Conservation (phyloP, 30 jellyfish, hydroid and myxozoan species). For the Chrysaora quinquecirrha region DNA sequence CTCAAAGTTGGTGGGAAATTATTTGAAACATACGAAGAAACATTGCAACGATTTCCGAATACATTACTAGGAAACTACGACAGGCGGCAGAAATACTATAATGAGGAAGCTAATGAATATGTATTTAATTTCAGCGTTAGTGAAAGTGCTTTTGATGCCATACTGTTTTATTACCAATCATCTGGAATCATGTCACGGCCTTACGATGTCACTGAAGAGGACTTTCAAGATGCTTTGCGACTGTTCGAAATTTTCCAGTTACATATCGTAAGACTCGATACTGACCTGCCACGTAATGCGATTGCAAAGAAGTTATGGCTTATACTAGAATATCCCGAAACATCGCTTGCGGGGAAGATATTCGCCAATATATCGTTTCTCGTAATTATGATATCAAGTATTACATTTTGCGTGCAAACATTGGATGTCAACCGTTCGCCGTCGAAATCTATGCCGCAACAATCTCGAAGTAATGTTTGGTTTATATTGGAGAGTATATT, state of each 20-base stretch:
- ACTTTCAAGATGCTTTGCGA: constrained; percentile 70
- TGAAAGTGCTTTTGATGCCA: constrained; percentile 81
- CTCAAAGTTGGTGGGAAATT: constrained; percentile 69
- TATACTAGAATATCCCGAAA: constrained; percentile 75
- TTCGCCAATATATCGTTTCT: constrained; percentile 64
- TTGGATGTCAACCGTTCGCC: constrained; percentile 33
- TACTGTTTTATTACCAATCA: constrained; percentile 82
- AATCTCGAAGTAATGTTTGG: constrained; percentile 64
- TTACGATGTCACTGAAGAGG: constrained; percentile 60
- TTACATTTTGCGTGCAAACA: constrained; percentile 69
- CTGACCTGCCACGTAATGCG: constrained; percentile 42
- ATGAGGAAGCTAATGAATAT: constrained; percentile 57
- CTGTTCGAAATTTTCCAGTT: constrained; percentile 48
- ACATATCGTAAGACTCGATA: constrained; percentile 42
- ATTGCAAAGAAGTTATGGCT: constrained; percentile 46
- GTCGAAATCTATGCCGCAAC: constrained; percentile 20
- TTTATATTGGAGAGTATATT: constrained; percentile 59
- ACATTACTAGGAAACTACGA: constrained; percentile 77
- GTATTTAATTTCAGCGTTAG: constrained; percentile 54
- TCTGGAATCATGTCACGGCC: constrained; percentile 84
- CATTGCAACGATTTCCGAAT: constrained; percentile 79
- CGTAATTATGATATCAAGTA: constrained; percentile 51
- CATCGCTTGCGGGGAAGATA: constrained; percentile 63
- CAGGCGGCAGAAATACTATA: constrained; percentile 59
- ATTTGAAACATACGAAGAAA: constrained; percentile 81